A percentile compares a stretch with the other conserved stretches of the same genome.
Evolutionary conservation across 2,888 invertebrate species (phyloP).

Genomic region (Onthophagus sagittarius): DNA sequence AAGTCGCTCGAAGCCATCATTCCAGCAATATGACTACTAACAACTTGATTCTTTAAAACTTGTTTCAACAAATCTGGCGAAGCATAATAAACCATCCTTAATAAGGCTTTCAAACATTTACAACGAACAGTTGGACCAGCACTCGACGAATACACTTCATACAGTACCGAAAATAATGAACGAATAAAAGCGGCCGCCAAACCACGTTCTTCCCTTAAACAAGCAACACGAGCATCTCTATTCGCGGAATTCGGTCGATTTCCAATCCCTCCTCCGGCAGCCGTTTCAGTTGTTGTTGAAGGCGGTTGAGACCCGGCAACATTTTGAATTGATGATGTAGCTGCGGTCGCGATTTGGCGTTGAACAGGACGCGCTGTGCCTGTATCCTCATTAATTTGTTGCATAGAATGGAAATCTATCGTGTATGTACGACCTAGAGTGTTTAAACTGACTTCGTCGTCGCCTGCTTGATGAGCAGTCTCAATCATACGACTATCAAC

Average conservation of each 20-base stretch:
- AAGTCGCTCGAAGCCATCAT: slow-evolving; percentile 98
- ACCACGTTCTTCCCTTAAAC: slow-evolving; percentile 66
- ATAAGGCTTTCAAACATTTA: slow-evolving; percentile 91
- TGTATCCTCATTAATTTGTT: slow-evolving; percentile 90
- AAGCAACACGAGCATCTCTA: slow-evolving; percentile 65
- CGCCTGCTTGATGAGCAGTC: slow-evolving; percentile 89
- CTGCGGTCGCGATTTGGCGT: slow-evolving; percentile 67
- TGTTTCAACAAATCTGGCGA: slow-evolving; percentile 79
- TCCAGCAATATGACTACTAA: slow-evolving; percentile 95
- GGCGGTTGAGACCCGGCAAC: slow-evolving; percentile 29
- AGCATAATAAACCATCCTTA: slow-evolving; percentile 95
- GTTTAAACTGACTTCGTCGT: slow-evolving; percentile 85
- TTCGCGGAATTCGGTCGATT: slow-evolving; percentile 41
- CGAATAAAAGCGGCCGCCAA: slow-evolving; percentile 63
- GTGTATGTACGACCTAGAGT: slow-evolving; percentile 93
- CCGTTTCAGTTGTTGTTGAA: slow-evolving; percentile 30
- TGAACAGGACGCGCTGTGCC: slow-evolving; percentile 92
- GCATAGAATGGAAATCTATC: slow-evolving; percentile 95
- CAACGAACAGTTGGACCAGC: slow-evolving; percentile 97
- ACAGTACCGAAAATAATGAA: slow-evolving; percentile 88
- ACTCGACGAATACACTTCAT: slow-evolving; percentile 97
- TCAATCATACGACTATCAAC: slow-evolving; percentile 94
- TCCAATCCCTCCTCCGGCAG: slow-evolving; percentile 16
- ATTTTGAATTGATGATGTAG: slow-evolving; percentile 35
- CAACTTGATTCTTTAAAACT: slow-evolving; percentile 69